These are phyloP conservation scores for Aphidius gifuensis DNA, from an alignment of 1,140 invertebrate genomes.

Conservation along the genomic window DNA sequence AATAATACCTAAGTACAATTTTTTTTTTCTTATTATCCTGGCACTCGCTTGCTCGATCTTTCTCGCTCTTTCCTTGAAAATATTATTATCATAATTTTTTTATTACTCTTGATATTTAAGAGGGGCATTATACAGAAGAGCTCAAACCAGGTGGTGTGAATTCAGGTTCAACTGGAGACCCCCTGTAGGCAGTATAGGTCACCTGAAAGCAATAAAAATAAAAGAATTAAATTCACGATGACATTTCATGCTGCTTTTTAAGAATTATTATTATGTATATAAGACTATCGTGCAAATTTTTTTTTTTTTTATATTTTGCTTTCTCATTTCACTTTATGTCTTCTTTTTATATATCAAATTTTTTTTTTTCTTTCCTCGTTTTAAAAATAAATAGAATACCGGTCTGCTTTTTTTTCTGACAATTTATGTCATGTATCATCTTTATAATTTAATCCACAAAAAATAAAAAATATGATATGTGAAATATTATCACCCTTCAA, in stretches of 20 bases:
- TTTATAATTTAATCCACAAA: too few species aligned
- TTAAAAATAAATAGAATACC: too few species aligned
- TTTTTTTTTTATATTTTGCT: not conserved
- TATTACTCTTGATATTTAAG: not conserved
- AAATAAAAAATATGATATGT: too few species aligned
- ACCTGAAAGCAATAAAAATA: constrained; percentile 24
- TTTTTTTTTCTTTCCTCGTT: too few species aligned
- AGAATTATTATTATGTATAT: constrained; percentile 7
- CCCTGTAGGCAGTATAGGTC: constrained; percentile 11
- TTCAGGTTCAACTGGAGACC: constrained; percentile 23
- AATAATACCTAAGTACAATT: not conserved
- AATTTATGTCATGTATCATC: too few species aligned
- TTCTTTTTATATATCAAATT: too few species aligned
- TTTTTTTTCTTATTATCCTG: constrained; percentile 4
- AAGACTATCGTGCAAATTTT: not conserved
- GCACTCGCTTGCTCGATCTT: constrained; percentile 8
- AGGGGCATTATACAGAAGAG: constrained; percentile 7
- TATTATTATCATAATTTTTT: constrained; percentile 4
- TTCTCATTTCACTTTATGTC: not conserved
- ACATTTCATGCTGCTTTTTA: constrained; percentile 7
- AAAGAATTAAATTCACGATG: constrained; percentile 19
- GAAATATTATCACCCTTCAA: too few species aligned
- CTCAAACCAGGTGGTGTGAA: constrained; percentile 20
- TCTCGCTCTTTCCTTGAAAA: not conserved
- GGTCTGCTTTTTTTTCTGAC: too few species aligned